Percentiles rank a stretch among this genome's conserved stretches.
Evolutionary conservation across 2,113 vertebrate species (phyloP).

Genomic region (Atherinomorus stipes): DNA sequence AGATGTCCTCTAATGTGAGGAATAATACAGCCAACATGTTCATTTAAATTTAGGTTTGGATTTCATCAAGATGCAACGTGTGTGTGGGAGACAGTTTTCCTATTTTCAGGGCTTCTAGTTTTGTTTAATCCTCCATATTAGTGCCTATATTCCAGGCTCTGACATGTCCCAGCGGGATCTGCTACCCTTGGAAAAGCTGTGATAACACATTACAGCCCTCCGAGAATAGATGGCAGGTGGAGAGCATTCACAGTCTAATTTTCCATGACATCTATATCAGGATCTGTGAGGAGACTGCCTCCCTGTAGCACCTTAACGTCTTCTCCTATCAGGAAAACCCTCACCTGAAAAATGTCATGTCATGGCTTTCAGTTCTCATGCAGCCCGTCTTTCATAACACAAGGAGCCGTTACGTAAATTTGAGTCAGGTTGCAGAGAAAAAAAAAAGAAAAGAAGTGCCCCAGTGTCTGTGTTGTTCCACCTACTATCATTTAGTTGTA

Average conservation of each 20-base stretch:
- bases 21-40: background rate
- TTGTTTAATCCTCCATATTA: background rate
- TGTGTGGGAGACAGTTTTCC: background rate
- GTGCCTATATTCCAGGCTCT: background rate
- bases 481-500: conserved; percentile 41
- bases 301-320: background rate
- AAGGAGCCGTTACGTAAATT: conserved; percentile 38
- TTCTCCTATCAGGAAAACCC: conserved; percentile 15
- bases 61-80: background rate
- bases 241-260: conserved; percentile 21
- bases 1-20: conserved; percentile 20
- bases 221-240: conserved; percentile 29
- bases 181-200: conserved; percentile 19
- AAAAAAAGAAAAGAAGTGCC: conserved; percentile 21
- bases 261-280: conserved; percentile 41
- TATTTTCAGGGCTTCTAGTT: too few species aligned
- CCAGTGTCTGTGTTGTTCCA: conserved; percentile 17
- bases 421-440: conserved; percentile 15
- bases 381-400: conserved; percentile 30
- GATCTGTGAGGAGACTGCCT: conserved; percentile 11
- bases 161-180: conserved; percentile 38
- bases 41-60: background rate
- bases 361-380: conserved; percentile 4
- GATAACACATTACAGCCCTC: conserved; percentile 28
- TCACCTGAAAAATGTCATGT: conserved; percentile 32